Base-by-base conservation (phyloP, 1,140 invertebrate species). In the Drosophila erecta region DNA sequence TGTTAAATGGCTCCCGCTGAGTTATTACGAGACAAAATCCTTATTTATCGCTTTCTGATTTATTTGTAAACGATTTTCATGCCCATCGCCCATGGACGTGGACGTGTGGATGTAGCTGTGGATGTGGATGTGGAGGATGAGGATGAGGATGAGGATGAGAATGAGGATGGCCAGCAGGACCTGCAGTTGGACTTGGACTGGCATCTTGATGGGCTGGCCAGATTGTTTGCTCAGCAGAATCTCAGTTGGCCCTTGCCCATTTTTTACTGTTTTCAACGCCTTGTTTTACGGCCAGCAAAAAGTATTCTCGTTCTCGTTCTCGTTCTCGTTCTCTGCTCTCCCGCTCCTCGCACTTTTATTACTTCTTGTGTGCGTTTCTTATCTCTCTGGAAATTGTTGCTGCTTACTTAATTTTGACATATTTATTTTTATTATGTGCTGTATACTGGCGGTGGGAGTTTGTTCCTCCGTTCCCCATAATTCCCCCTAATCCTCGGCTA, bases 31-130 rank as follows among this genome's bases (percentile, higher is more conserved):
- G 90, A 91, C 90, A 91, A 91, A 91, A 91, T 91, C 87, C 90
- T 91, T 91, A 91, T 91, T 91, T 91, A 91, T 91, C 90, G 90
- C 90, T 91, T 91, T 90, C 90, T 90, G 90, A 91, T 91, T 91
- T 91, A 91, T 91, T 92, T 90, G 90, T 90, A 91, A 91, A 91
- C 90, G 90, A 90, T 91, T 91, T 91, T 79, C 80, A 66, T 76
- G 72, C 72, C 72, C 72, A 76, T 76, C 72, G 71, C 72, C 71
- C 37, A 35, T 71, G 67, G 67, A 71, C 35, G 53, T 76, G 61
- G 58, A 46, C 22, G 24, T 35, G 67, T 43, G 69, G 59, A 17
- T 22, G 49, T 17, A 50, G 17, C 3, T 22, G 20, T 12, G 11
- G 20, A 15, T n/a, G n/a, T 49, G 46, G 11, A 33, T 17, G 24